Evolutionary conservation across 2,888 invertebrate species (phyloP).

Genomic region (Anorthoa munda): DNA sequence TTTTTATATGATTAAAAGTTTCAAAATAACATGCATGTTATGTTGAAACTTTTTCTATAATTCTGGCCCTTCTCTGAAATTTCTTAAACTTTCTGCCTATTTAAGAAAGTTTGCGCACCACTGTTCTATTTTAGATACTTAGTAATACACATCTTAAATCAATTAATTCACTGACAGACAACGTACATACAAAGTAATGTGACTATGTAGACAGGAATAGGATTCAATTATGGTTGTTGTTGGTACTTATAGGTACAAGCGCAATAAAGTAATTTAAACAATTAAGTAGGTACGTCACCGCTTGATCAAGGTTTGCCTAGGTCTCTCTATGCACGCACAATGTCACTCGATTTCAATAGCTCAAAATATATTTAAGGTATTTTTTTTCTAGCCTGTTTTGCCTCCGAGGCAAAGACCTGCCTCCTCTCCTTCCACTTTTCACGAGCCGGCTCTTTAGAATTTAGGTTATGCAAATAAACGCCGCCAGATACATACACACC

Average conservation of each 20-base stretch:
- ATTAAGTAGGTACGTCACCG: not conserved
- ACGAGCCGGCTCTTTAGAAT: too few relatives aligned
- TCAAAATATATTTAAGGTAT: not conserved
- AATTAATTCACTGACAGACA: not conserved
- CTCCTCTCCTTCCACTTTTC: too few relatives aligned
- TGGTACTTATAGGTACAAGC: not conserved
- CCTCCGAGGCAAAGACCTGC: too few relatives aligned
- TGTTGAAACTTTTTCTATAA: too few relatives aligned
- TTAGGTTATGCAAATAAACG: not conserved
- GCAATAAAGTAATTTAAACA: slow-evolving; percentile 1
- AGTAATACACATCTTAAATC: not conserved
- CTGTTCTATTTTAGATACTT: too few relatives aligned
- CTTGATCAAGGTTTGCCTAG: not conserved
- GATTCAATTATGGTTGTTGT: not conserved
- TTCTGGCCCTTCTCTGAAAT: too few relatives aligned
- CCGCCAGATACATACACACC: not conserved
- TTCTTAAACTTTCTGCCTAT: too few relatives aligned
- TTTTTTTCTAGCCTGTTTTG: not conserved
- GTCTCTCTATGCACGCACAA: not conserved
- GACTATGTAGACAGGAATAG: not conserved
- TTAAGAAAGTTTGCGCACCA: too few relatives aligned
- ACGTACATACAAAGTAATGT: not conserved
- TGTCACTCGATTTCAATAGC: not conserved
- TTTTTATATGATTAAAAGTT: too few relatives aligned
- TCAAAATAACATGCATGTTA: too few relatives aligned